Conservation (phyloP, 2,113 vertebrate genomes). For the Xiphorhynchus elegans region DNA sequence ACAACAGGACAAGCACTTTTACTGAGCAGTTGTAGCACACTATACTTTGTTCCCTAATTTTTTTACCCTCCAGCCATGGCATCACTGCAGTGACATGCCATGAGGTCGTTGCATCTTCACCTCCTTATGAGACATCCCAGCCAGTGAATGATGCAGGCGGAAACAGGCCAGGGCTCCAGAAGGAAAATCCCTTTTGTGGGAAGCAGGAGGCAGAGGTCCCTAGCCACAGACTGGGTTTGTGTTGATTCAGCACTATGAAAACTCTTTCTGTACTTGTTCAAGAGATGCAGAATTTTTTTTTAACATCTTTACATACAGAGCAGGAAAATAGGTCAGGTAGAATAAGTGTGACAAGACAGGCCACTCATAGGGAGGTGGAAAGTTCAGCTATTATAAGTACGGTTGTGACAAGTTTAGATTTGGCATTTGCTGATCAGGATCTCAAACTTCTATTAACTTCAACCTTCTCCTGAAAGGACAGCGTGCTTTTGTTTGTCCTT, state of each 20-base stretch:
- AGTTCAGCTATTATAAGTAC: conserved; percentile 65
- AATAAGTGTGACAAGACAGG: conserved; percentile 63
- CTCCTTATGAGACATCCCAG: background rate
- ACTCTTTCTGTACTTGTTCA: background rate
- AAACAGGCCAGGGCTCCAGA: background rate
- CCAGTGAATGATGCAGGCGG: background rate
- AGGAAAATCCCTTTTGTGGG: background rate
- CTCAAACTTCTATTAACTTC: background rate
- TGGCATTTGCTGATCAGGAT: conserved; percentile 23
- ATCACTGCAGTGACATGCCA: accelerated
- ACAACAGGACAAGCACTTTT: background rate
- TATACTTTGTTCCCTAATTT: background rate
- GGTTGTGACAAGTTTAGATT: conserved; percentile 54
- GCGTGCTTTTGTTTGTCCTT: background rate
- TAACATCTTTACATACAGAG: background rate
- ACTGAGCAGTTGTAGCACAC: background rate
- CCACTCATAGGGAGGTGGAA: conserved; percentile 26
- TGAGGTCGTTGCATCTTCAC: background rate
- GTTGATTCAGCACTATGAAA: conserved; percentile 42
- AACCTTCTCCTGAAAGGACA: conserved; percentile 17
- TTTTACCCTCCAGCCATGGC: background rate
- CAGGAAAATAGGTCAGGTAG: conserved; percentile 63
- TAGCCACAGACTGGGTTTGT: background rate
- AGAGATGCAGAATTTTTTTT: background rate
- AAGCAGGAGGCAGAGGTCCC: background rate